These are phyloP conservation scores for Furcifer pardalis DNA, from an alignment of 2,797 vertebrate genomes.

Conservation along the genomic window DNA sequence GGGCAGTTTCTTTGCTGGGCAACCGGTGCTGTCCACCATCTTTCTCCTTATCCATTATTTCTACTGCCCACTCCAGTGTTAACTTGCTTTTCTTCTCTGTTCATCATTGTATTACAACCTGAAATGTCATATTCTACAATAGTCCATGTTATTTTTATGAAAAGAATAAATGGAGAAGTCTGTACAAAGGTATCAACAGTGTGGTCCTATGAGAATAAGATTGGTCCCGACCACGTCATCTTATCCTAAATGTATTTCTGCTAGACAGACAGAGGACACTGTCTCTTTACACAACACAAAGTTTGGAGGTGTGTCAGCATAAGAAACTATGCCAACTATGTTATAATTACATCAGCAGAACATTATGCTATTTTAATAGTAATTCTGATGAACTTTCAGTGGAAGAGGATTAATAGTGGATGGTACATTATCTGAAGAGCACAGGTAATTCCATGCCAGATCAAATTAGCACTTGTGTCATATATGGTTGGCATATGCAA, in stretches of 20 bases:
- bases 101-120: background rate
- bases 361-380: background rate
- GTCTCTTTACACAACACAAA: background rate
- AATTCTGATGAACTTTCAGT: background rate
- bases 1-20: too few relatives aligned
- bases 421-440: too few relatives aligned
- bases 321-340: background rate
- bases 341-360: background rate
- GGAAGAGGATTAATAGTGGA: background rate
- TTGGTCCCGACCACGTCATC: background rate
- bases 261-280: background rate
- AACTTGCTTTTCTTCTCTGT: background rate
- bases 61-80: background rate
- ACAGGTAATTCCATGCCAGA: too few relatives aligned
- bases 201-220: background rate
- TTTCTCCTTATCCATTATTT: background rate
- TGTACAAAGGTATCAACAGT: constrained; percentile 11
- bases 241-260: background rate
- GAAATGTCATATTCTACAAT: background rate
- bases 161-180: background rate
- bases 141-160: background rate
- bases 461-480: too few relatives aligned
- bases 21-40: background rate
- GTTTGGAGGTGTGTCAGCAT: background rate
- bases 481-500: too few relatives aligned